Evolutionary conservation across 2,113 vertebrate genomes (phyloP), one percentile per base, ranked within the genome.

Genomic region (Sturnira hondurensis): DNA sequence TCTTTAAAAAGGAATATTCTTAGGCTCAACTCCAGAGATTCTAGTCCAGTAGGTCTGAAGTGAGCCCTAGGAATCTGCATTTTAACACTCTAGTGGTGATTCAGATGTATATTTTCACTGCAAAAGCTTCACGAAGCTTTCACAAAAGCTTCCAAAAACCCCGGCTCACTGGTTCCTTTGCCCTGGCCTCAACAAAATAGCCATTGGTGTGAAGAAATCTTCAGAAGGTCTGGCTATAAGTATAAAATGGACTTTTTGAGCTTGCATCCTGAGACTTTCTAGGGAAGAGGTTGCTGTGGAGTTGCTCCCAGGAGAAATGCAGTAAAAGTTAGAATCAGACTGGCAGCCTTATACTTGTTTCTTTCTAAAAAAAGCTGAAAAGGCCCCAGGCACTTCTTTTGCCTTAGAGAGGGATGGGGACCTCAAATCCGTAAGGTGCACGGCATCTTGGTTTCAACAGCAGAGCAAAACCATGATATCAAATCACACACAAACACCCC

Each of bases 311-410:
- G 63, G 96, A 98, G 96, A 98, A 98, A 97, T 95, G 26, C 80
- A 97, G 83, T 96, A 97, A 96, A 97, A 96, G 96, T 96, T 97
- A 96, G 94, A 98, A 94, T 96, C 97, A 97, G 82, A 97, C 91
- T 97, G 98, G 98, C 95, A 97, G 96, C 91, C 85, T 97, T 97
- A 93, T 95, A 97, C 96, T 98, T 95, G 93, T 94, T 98, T 92
- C 63, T 97, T 97, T 97, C 95, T 96, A 97, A 97, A 98, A 93
- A 94, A 94, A 97, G 90, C 95, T 94, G 56, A 97, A 98, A 98
- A 97, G 80, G 96, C 98, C 93, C 54, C 87, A 96, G 97, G 97
- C 96, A 45, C 94, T 98, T 97, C 86, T 94, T 97, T 96, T 95
- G 96, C 97, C 93, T 96, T 86, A 54, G 96, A 91, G 81, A 97